These are phyloP conservation scores for Zootermopsis nevadensis DNA, from an alignment of 2,888 invertebrate species.

Conservation along the genomic window DNA sequence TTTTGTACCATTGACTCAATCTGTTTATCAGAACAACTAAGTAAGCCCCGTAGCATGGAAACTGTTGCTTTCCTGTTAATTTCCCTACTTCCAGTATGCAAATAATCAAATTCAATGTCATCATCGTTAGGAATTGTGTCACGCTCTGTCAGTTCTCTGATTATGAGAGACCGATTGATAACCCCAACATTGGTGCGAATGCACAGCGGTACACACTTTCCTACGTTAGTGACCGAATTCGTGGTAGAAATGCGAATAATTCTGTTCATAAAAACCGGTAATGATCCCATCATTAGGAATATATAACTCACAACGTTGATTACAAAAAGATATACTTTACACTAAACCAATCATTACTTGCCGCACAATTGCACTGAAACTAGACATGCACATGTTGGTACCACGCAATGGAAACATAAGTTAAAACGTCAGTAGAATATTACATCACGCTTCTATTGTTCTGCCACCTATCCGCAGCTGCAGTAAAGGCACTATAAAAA, in stretches of 20 bases:
- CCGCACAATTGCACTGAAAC: too few species aligned
- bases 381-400: too few species aligned
- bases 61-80: constrained; percentile 5
- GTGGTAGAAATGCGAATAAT: background rate
- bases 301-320: background rate
- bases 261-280: background rate
- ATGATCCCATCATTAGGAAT: background rate
- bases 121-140: background rate
- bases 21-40: background rate
- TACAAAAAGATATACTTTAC: too few species aligned
- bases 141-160: background rate
- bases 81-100: background rate
- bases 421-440: too few species aligned
- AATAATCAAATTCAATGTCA: background rate
- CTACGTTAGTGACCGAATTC: background rate
- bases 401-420: too few species aligned
- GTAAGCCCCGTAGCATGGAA: background rate
- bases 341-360: too few species aligned
- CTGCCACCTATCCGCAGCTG: too few species aligned
- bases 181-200: background rate
- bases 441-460: too few species aligned
- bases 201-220: background rate
- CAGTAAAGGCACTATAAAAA: too few species aligned
- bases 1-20: background rate
- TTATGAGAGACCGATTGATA: background rate